Base-by-base conservation (phyloP, 1,140 invertebrate genomes). In the Muscidifurax raptorellus region DNA sequence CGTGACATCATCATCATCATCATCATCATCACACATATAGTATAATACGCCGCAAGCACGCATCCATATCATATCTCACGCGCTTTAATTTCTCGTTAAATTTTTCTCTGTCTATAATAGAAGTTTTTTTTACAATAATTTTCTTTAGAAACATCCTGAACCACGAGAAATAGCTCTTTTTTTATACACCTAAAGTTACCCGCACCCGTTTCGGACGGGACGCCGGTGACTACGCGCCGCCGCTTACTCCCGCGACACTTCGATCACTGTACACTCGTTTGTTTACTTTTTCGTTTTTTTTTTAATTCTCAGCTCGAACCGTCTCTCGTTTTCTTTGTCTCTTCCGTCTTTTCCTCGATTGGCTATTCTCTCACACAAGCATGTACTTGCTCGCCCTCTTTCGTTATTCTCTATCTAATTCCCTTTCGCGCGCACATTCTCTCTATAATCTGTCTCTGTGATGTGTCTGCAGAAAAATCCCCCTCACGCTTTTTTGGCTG, bases 111-210 rank as follows among this genome's bases (percentile, higher is more conserved):
- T 32, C 83, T 89, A 88, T 84, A 90, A 89, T 87, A 89, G 87
- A 82, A 87, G 85, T 82, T 88, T 91, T 88, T 91, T 91, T 91
- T 90, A 91, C 90, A 91, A 91, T 91, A 91, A 90, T 90, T 89
- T 87, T 91, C 87, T 90, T 90, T 90, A 89, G 87, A 91, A 86
- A 88, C 89, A 89, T 88, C 89, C 89, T 90, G 90, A 90, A 87
- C 87, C 87, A 89, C 89, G 89, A 90, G 90, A 89, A 88, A 89
- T 89, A 89, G 88, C 84, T 87, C 86, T 86, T 69, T 69, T 88
- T 91, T 90, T 90, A 89, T 91, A 91, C 89, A 91, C 86, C 90
- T 91, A 91, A 91, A 91, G 86, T 86, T 89, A 91, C 86, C 89
- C 90, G 90, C 90, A 90, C 89, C 90, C 90, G 86, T 90, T 89